These are phyloP conservation scores for Gastrophryne carolinensis DNA, from an alignment of 2,797 vertebrate species.

Conservation along the genomic window DNA sequence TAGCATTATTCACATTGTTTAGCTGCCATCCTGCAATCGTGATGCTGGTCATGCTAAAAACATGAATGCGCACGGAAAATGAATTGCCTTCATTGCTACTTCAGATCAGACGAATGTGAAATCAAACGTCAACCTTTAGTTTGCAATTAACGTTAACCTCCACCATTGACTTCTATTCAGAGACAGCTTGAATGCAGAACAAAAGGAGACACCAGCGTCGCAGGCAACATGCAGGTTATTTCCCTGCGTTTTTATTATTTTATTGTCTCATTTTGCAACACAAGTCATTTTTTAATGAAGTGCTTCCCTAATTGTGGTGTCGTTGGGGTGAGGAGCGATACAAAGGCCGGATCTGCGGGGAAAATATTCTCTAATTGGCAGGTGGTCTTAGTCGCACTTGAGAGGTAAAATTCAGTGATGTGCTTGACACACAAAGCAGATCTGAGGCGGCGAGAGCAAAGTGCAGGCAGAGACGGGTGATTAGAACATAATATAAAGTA, in stretches of 20 bases:
- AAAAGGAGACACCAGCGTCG: neutral
- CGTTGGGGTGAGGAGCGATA: constrained; percentile 2
- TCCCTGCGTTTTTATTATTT: neutral
- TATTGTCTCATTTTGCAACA: neutral
- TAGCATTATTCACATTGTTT: neutral
- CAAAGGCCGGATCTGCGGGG: constrained; percentile 30
- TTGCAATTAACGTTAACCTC: constrained; percentile 15
- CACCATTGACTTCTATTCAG: neutral
- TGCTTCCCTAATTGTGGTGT: constrained; percentile 45
- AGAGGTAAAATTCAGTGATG: constrained; percentile 25
- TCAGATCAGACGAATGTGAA: neutral
- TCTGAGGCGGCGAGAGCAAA: neutral
- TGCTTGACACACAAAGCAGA: constrained; percentile 4
- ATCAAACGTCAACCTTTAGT: constrained; percentile 5
- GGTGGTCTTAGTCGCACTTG: constrained; percentile 27
- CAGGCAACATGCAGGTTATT: neutral
- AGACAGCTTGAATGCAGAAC: neutral
- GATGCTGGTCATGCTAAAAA: neutral
- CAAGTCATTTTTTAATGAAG: constrained; percentile 44
- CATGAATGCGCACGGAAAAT: neutral
- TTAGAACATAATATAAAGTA: constrained; percentile 2
- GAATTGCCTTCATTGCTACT: neutral
- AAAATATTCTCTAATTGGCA: constrained; percentile 49
- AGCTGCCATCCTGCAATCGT: neutral
- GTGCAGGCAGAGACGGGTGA: neutral